Evolutionary conservation across 2,113 vertebrate genomes (phyloP), one percentile per base, ranked within the genome.

Genomic region (Boleophthalmus pectinirostris): DNA sequence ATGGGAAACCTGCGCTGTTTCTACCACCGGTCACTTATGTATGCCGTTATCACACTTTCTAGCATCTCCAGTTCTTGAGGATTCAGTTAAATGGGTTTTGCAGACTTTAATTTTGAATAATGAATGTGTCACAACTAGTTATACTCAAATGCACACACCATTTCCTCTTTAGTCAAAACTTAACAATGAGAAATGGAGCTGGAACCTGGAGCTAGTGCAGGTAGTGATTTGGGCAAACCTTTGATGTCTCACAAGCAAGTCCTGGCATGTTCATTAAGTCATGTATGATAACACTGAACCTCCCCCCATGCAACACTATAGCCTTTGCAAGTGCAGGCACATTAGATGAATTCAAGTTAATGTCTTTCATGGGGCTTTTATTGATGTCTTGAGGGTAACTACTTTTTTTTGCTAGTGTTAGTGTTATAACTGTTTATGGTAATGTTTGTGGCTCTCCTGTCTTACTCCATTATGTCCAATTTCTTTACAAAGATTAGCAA

Each of bases 1-100:
- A 16, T 67, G 61, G 20, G 15, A 66, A 65, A 69, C 16, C 60
- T 46, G 23, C 35, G 67, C 60, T 63, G 77, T 69, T 33, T 68
- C 56, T 5, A 65, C 66, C 69, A 67, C 46, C 11, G 3, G 5
- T 73, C 69, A 53, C 38, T 23, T 3, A 25, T 78, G 72, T 79
- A 60, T 61, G 15, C 43, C 58, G 72, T 74, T 79, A 74, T 60
- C 54, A 29, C 65, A 15, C 5, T 77, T 68, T 23, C 79, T 43
- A 53, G 49, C 72, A 46, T 2, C 6, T 70, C 57, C 68, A 46
- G 65, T 69, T 73, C 78, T 61, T 53, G 46, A 38, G 35, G 65
- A 78, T 53, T 16, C 66, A 73, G 77, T 78, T 70, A 86, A 86
- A 88, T 89, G 43, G 87, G 80, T 68, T 82, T 80, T 78, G 57